phyloP scores from a whole-genome alignment of 2,113 vertebrate species.

The Euleptes europaea region DNA sequence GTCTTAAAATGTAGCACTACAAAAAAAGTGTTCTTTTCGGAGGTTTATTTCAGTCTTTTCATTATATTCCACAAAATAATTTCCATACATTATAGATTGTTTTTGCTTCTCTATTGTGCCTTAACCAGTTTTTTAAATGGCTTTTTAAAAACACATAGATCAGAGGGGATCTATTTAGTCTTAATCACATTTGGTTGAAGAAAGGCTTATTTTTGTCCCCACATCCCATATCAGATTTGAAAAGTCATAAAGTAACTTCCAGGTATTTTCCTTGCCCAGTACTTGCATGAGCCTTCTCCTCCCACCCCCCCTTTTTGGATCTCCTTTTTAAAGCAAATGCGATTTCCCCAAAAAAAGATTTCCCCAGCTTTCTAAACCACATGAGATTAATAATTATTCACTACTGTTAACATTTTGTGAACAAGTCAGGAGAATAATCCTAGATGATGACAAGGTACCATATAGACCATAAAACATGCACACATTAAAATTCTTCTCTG shows the following conservation, averaged over 20 bases:
- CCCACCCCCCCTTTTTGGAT: not conserved
- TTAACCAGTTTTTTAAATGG: not conserved
- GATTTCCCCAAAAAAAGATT: not conserved
- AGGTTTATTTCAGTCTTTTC: not conserved
- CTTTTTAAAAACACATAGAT: not conserved
- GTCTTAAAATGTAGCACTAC: not conserved
- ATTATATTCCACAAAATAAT: not conserved
- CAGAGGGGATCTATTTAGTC: not conserved
- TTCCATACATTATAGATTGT: not conserved
- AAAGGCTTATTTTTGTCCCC: not conserved
- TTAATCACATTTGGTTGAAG: not conserved
- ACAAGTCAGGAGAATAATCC: not conserved
- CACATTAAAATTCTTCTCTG: accelerated
- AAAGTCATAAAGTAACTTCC: not conserved
- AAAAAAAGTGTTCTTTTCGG: not conserved
- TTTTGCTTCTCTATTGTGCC: accelerated
- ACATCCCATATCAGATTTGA: not conserved
- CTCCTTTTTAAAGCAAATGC: not conserved
- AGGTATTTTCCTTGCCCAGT: not conserved
- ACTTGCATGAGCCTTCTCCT: not conserved
- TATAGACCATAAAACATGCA: not conserved
- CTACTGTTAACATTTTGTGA: not conserved
- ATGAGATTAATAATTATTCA: not conserved
- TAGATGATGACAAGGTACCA: not conserved
- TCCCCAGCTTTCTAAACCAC: not conserved